Evolutionary conservation across 2,113 vertebrate genomes (phyloP).

Genomic region (Oenanthe melanoleuca): DNA sequence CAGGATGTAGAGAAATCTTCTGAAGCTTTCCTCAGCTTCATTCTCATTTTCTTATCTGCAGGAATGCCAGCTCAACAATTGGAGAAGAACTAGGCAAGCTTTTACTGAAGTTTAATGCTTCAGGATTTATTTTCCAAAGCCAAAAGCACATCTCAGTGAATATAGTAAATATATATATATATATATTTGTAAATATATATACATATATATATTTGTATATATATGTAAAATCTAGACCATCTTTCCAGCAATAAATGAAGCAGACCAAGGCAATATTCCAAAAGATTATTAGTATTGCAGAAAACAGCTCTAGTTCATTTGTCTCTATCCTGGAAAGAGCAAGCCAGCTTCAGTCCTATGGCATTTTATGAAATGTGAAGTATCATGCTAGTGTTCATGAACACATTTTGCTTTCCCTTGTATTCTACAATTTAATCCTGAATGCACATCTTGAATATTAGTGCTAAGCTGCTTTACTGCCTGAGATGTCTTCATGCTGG

Average conservation of each 20-base stretch:
- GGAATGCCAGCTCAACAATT: neutral
- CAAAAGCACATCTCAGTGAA: neutral
- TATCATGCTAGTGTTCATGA: neutral
- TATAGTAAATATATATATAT: neutral
- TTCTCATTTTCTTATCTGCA: neutral
- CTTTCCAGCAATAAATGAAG: constrained; percentile 16
- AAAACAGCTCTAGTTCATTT: neutral
- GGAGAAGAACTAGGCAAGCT: neutral
- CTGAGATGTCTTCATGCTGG: neutral
- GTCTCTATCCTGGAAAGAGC: neutral
- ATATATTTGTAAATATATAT: no score
- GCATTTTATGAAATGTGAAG: neutral
- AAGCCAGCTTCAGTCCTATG: neutral
- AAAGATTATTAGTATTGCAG: constrained; percentile 14
- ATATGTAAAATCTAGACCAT: neutral
- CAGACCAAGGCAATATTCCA: neutral
- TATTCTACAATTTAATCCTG: neutral
- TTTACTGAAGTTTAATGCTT: neutral
- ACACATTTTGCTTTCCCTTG: neutral
- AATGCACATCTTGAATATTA: neutral
- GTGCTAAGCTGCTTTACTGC: neutral
- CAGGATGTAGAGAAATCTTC: neutral
- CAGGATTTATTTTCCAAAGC: constrained; percentile 7
- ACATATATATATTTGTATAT: no score
- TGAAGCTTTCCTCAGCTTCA: neutral